A percentile compares a stretch with the other conserved stretches of the same genome.
Conservation (phyloP, 2,797 vertebrate genomes). For the Myotis daubentonii region DNA sequence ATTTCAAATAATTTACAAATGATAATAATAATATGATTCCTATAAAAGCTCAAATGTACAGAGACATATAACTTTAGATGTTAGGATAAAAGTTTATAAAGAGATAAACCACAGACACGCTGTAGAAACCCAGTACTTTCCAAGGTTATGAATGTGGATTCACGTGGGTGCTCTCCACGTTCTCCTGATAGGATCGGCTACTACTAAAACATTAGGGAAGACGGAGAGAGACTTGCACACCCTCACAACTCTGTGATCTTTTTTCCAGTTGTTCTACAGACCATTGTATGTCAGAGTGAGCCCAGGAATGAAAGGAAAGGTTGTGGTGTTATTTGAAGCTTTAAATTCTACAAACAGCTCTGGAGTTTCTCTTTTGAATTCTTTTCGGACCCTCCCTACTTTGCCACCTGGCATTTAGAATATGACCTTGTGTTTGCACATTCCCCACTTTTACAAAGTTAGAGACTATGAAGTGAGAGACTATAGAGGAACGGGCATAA, state of each 20-base stretch:
- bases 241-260: background rate
- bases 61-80: background rate
- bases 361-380: background rate
- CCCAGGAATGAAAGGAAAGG: background rate
- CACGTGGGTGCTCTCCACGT: background rate
- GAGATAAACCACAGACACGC: background rate
- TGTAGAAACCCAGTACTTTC: background rate
- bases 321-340: background rate
- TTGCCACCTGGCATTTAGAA: background rate
- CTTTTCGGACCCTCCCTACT: background rate
- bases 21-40: background rate
- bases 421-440: background rate
- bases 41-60: background rate
- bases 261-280: background rate
- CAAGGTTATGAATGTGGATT: background rate
- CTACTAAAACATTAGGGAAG: background rate
- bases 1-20: constrained; percentile 22
- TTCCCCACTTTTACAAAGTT: background rate
- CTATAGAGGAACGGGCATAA: background rate
- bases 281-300: background rate
- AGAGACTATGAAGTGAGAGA: background rate
- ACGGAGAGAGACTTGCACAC: background rate
- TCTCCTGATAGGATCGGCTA: background rate
- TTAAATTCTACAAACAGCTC: background rate
- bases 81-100: background rate